phyloP scores from a whole-genome alignment of 2,797 vertebrate genomes.

The Heterohyrax brucei region DNA sequence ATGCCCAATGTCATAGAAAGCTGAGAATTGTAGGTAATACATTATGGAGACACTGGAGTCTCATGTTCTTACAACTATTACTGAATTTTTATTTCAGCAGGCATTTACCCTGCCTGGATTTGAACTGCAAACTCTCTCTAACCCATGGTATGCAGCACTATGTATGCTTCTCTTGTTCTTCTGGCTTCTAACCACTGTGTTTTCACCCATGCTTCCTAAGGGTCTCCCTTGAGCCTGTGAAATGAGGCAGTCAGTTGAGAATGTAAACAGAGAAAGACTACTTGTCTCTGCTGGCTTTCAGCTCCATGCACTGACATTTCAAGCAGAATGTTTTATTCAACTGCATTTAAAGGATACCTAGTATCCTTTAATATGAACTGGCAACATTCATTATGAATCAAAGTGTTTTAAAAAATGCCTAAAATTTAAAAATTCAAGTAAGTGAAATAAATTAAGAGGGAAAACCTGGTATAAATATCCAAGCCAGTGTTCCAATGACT shows the following conservation, averaged over 20 bases:
- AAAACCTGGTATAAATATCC: not conserved
- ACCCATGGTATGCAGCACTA: not conserved
- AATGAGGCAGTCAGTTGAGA: not conserved
- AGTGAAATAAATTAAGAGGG: slow-evolving; percentile 2
- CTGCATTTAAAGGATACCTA: slow-evolving; percentile 39
- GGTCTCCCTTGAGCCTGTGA: not conserved
- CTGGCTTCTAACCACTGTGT: not conserved
- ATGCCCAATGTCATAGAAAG: slow-evolving; percentile 34
- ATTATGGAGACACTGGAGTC: not conserved
- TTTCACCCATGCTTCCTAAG: not conserved
- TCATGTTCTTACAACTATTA: not conserved
- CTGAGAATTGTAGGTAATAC: not conserved
- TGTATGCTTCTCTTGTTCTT: not conserved
- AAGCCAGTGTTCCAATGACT: not conserved
- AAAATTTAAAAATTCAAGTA: slow-evolving; percentile 3
- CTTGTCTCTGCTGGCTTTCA: not conserved
- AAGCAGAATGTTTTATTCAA: slow-evolving; percentile 9
- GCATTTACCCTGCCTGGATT: not conserved
- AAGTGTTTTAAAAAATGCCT: not conserved
- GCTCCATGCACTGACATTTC: not conserved
- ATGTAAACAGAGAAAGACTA: not conserved
- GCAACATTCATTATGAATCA: slow-evolving; percentile 62
- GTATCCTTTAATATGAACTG: not conserved
- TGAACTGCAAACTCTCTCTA: slow-evolving; percentile 18
- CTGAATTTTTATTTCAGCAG: not conserved